Evolutionary conservation across 1,140 invertebrate species (phyloP), one percentile per base, ranked within the genome.

Genomic region (Drosophila micromelanica): DNA sequence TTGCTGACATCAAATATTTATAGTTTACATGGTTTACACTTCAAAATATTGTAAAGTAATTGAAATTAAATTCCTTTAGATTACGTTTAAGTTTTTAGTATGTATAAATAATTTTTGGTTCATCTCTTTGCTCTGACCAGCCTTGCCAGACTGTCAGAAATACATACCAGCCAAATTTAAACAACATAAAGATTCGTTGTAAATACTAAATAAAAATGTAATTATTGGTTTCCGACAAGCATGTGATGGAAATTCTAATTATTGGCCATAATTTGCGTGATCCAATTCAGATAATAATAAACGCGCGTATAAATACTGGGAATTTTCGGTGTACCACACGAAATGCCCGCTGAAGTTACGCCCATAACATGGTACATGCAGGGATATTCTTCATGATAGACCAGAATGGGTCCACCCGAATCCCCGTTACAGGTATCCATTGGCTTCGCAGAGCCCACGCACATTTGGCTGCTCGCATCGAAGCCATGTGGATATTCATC

Each of bases 391-490:
- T 59, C 12, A 46, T 92, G 89, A 49, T 89, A 80, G 2, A 75
- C 63, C 12, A 91, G 37, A 23, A 92, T 48, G 1, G 91, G 91
- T 1, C 91, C 91, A 2, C 91, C 91, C 0, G 90, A 91, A 40
- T 92, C 91, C 1, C 91, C 91, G 9, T 74, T 72, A 61, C 93
- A 93, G 0, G 93, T 93, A 59, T 93, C 93, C 71, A 80, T 90
- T 5, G 73, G 48, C 52, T 85, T 85, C 17, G 94, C 91, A 17
- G 92, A 93, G 11, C 96, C 96, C 27, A 96, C 95, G 90, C 96
- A 96, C n/a, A 97, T 78, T 81, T 94, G 93, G 63, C 92, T 93
- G 0, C 92, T 85, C 1, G 90, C 72, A 11, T 92, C 40, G 13
- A 94, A 93, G 0, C 94, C 94, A 74, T 65, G 78, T 72, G 65